Evolutionary conservation across 2,797 vertebrate species (phyloP).

Genomic region (Phoeniculus purpureus): DNA sequence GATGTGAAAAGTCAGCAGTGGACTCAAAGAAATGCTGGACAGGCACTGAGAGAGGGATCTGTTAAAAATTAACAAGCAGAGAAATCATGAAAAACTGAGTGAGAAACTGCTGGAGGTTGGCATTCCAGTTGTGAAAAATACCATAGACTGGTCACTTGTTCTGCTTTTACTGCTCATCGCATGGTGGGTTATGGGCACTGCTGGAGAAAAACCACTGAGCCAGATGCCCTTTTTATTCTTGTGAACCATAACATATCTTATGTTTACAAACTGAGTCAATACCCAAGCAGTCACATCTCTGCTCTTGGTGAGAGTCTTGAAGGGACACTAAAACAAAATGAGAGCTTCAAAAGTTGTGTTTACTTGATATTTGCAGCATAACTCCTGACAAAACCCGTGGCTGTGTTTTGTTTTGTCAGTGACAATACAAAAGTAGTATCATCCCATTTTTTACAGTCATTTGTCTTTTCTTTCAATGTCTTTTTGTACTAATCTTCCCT

Average conservation of each 20-base stretch:
- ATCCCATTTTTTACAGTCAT: neutral
- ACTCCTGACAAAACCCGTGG: neutral
- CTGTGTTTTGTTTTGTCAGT: neutral
- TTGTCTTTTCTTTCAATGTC: neutral
- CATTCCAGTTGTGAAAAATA: neutral
- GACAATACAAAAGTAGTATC: neutral
- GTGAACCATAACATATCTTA: accelerated
- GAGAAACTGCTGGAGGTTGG: neutral
- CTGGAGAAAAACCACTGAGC: neutral
- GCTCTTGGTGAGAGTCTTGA: neutral
- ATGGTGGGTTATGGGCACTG: neutral
- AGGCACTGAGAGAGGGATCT: neutral
- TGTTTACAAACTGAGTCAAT: neutral
- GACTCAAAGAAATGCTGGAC: neutral
- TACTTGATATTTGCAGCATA: neutral
- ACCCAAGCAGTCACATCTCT: neutral
- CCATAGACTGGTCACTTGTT: neutral
- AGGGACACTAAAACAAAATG: neutral
- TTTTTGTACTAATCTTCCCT: neutral
- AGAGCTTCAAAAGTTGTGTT: neutral
- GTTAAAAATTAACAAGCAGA: neutral
- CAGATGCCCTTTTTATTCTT: neutral
- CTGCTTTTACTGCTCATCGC: neutral
- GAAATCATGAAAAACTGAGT: neutral
- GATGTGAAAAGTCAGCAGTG: neutral